A percentile compares a stretch with the other conserved stretches of the same genome.
These are phyloP conservation scores for Menidia menidia DNA, from an alignment of 2,797 vertebrate genomes.

Conservation along the genomic window DNA sequence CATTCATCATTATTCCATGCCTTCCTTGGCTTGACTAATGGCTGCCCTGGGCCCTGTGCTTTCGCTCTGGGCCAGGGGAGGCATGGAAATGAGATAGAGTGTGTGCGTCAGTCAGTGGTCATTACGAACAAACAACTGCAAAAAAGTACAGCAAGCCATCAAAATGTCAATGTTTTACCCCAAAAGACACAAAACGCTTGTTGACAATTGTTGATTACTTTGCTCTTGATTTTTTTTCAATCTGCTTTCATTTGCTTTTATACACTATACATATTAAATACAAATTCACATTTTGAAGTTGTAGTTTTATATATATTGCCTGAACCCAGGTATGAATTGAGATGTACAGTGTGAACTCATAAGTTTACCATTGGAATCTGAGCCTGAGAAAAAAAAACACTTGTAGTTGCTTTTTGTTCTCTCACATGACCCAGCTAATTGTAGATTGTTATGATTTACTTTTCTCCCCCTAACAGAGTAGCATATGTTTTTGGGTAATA, in stretches of 20 bases:
- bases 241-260: neutral
- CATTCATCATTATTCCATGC: conserved; percentile 71
- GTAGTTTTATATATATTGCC: neutral
- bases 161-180: conserved; percentile 16
- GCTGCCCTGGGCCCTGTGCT: conserved; percentile 55
- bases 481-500: neutral
- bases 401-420: too few species aligned
- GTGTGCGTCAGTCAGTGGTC: conserved; percentile 47
- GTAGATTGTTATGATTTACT: neutral
- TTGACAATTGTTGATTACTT: neutral
- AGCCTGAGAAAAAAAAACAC: neutral
- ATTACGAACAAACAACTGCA: conserved; percentile 51
- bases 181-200: neutral
- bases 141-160: conserved; percentile 25
- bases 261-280: neutral
- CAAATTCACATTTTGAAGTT: neutral
- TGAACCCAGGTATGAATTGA: neutral
- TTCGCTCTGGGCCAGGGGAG: conserved; percentile 53
- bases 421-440: neutral
- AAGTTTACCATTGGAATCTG: too few species aligned
- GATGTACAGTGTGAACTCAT: neutral
- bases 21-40: conserved; percentile 62
- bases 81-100: conserved; percentile 61
- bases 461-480: conserved; percentile 9
- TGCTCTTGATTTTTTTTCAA: neutral